A percentile compares a stretch with the other conserved stretches of the same genome.
phyloP scores from a whole-genome alignment of 2,888 invertebrate genomes.

The Spatulosminthurus flaviceps region DNA sequence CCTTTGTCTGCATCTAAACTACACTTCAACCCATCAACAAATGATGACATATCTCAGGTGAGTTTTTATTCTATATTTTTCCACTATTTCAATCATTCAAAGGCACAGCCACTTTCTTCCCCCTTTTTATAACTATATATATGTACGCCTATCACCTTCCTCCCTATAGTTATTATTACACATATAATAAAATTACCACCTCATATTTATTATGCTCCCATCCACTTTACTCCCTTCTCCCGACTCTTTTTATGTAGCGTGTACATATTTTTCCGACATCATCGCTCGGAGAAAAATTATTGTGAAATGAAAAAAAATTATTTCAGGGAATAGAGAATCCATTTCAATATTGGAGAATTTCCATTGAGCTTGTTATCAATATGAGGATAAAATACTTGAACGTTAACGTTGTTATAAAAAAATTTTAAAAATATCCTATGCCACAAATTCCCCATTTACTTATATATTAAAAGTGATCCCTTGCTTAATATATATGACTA shows the following conservation, averaged over 20 bases:
- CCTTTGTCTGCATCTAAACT: conserved; percentile 30
- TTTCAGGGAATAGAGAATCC: background rate
- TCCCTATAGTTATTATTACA: background rate
- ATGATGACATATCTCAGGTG: conserved; percentile 42
- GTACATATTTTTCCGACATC: too few species aligned
- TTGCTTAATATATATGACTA: too few species aligned
- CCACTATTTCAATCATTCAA: background rate
- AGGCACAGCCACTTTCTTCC: background rate
- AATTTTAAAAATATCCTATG: too few species aligned
- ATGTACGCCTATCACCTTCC: background rate
- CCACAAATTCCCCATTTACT: too few species aligned
- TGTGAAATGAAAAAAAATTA: background rate
- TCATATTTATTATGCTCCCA: background rate
- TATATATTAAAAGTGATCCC: too few species aligned
- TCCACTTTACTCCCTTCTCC: too few species aligned
- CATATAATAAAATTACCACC: conserved; percentile 1
- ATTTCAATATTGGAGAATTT: background rate
- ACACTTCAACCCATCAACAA: conserved; percentile 39
- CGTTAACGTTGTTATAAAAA: too few species aligned
- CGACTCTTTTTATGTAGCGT: too few species aligned
- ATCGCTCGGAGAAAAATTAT: too few species aligned
- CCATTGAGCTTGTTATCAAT: background rate
- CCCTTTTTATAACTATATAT: too few species aligned
- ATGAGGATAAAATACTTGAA: too few species aligned
- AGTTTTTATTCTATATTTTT: conserved; percentile 18